Evolutionary conservation across 23 tunicate genomes (phyloP).

Genomic region (Ciona savignyi): DNA sequence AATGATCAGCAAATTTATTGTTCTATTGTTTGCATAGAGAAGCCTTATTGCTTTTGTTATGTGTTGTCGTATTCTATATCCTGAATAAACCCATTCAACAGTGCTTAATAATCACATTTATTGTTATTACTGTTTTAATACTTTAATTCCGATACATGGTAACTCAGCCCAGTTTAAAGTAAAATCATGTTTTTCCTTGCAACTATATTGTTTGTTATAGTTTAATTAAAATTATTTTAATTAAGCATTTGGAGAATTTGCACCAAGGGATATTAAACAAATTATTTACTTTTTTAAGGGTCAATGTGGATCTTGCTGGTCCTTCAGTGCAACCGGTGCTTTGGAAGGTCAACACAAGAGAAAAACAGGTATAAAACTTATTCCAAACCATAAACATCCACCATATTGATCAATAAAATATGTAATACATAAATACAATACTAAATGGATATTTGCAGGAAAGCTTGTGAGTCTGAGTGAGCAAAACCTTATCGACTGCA

Average conservation of each 20-base stretch:
- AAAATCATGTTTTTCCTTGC: too few species aligned
- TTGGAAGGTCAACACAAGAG: conserved; percentile 69
- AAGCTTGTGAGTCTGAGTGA: conserved; percentile 65
- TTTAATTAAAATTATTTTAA: too few species aligned
- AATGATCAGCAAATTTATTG: too few species aligned
- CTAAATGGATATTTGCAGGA: conserved; percentile 13
- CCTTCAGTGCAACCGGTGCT: conserved; percentile 85
- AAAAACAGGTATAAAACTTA: conserved; percentile 35
- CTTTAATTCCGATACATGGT: too few species aligned
- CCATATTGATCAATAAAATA: too few species aligned
- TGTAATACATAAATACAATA: not conserved
- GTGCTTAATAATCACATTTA: not conserved
- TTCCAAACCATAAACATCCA: not conserved
- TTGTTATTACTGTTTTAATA: not conserved
- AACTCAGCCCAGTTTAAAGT: too few species aligned
- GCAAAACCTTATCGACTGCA: conserved; percentile 77
- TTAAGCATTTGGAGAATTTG: too few species aligned
- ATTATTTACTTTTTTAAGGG: too few species aligned
- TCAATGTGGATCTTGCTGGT: conserved; percentile 96
- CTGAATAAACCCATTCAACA: not conserved
- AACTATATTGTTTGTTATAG: not conserved
- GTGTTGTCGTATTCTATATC: too few species aligned
- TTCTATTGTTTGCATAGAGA: too few species aligned
- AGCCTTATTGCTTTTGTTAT: too few species aligned
- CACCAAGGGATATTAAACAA: too few species aligned